Evolutionary conservation across 2,888 invertebrate genomes (phyloP), one percentile per base, ranked within the genome.

Genomic region (Liodrosophila aerea): DNA sequence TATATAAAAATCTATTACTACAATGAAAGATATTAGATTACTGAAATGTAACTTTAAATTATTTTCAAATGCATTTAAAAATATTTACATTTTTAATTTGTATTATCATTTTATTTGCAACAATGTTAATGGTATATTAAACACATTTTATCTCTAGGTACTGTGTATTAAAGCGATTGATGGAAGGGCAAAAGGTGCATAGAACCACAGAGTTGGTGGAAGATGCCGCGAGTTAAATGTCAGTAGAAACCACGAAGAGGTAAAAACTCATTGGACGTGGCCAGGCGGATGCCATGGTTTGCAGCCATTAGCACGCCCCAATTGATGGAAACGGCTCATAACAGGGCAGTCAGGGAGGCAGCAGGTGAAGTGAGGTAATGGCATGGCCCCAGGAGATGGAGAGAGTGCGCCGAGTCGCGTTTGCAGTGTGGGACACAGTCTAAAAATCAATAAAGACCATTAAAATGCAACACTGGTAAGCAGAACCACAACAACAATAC

Each of bases 371-470:
- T 50, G 16, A 50, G 45, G 45, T 39, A 59, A 64, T 58, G 51
- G 41, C 36, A 64, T 58, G 51, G 41, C 36, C 34, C 44, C 4
- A n/a, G 31, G 33, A 34, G 12, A 13, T 9, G 11, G n/a, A 1
- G 36, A 12, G 29, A 13, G 0, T 1, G 7, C 22, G 15, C 5
- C 30, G 46, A 22, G 37, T 39, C 43, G 40, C 56, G 39, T 12
- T 7, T 29, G 45, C 46, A 54, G 52, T 34, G 37, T 59, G 49
- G 49, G 52, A 67, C 51, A 73, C 62, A 62, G 58, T 45, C 77
- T 62, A 37, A 82, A 86, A 85, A 85, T 85, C 84, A 82, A 85
- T 85, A 84, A 70, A 73, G 73, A 37, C 82, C 77, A 85, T 85
- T 84, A 84, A 82, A 85, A 73, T 77, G 80, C 77, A 78, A 53